These are phyloP conservation scores for Drosophila buzzatii DNA, from an alignment of 2,888 invertebrate species.

Conservation along the genomic window DNA sequence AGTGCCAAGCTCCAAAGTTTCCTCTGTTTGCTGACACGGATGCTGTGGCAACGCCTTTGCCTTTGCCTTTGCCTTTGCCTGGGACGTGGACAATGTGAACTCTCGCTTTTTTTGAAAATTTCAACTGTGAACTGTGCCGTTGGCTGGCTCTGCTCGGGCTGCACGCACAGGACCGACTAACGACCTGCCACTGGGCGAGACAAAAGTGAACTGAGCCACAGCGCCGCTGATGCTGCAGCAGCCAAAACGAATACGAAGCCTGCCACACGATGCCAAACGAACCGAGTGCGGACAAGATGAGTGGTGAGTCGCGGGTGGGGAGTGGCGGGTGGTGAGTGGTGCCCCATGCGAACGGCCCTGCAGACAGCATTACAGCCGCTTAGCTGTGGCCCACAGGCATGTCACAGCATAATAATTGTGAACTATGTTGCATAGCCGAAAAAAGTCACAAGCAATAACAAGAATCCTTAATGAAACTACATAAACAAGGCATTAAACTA, in stretches of 20 bases:
- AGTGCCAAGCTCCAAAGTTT: conserved; percentile 5
- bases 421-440: conserved; percentile 1
- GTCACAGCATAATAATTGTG: conserved; percentile 9
- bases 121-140: conserved; percentile 44
- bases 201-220: conserved; percentile 61
- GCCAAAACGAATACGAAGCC: conserved; percentile 12
- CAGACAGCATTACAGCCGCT: conserved; percentile 2
- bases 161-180: conserved; percentile 20
- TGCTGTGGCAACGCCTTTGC: conserved; percentile 17
- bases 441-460: not conserved
- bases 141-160: conserved; percentile 8
- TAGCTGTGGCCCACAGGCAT: conserved; percentile 7
- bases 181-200: conserved; percentile 70
- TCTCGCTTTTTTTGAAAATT: conserved; percentile 49
- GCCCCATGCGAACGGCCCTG: not conserved
- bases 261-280: conserved; percentile 17
- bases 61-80: not conserved
- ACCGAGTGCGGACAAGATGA: not conserved
- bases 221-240: conserved; percentile 53
- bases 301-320: not conserved
- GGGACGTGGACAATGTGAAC: conserved; percentile 2
- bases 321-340: too few species aligned
- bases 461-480: conserved; percentile 4
- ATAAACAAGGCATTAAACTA: not conserved
- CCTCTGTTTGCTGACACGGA: not conserved